Evolutionary conservation across 2,888 invertebrate genomes (phyloP).

Genomic region (Parapristionchus giblindavisi): DNA sequence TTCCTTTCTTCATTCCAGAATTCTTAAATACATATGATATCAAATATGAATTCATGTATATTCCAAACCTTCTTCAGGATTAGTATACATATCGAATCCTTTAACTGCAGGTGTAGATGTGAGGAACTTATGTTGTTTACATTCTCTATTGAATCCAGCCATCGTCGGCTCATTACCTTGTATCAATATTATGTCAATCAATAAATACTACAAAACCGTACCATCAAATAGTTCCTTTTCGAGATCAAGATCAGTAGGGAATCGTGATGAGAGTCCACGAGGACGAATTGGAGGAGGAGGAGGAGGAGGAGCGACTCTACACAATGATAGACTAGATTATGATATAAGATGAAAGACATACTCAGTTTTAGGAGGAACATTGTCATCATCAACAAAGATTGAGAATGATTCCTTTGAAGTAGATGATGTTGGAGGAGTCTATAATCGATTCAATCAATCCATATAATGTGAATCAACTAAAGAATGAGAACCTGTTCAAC

Average conservation of each 20-base stretch:
- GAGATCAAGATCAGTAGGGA: background rate
- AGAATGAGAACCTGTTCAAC: background rate
- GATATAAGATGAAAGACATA: background rate
- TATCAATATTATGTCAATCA: background rate
- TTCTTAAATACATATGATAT: too few relatives aligned
- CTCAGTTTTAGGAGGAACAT: background rate
- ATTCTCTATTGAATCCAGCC: background rate
- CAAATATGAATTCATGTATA: background rate
- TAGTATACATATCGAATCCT: conserved; percentile 29
- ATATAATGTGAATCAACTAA: background rate
- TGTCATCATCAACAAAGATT: conserved; percentile 23
- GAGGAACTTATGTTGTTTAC: conserved; percentile 9
- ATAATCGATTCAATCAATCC: background rate
- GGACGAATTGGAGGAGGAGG: conserved; percentile 12
- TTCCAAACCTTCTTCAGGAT: background rate
- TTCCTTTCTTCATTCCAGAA: background rate
- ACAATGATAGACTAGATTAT: background rate
- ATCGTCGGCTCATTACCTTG: conserved; percentile 29
- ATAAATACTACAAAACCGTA: background rate
- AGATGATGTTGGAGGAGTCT: background rate
- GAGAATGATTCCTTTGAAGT: background rate
- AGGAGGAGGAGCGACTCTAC: background rate
- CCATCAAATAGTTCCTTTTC: conserved; percentile 17
- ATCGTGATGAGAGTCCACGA: conserved; percentile 12
- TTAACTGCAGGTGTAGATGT: conserved; percentile 28